Conservation (phyloP, 2,888 invertebrate genomes). For the Tetramorium bicarinatum region DNA sequence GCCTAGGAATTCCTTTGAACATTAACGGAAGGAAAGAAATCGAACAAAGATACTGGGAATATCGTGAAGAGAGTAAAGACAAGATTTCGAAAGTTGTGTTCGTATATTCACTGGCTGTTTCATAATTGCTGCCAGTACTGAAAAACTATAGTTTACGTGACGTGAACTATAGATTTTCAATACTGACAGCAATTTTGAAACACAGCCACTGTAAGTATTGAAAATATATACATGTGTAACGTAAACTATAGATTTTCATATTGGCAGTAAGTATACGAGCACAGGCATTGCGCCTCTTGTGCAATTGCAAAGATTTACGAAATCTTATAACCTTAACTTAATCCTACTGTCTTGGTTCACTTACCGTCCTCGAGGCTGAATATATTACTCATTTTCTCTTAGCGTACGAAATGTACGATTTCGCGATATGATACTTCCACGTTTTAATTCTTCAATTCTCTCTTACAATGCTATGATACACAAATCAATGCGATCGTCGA, state of each 20-base stretch:
- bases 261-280: no score
- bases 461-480: neutral
- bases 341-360: neutral
- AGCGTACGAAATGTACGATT: neutral
- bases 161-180: no score
- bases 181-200: no score
- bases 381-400: conserved; percentile 35
- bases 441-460: neutral
- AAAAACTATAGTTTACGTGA: no score
- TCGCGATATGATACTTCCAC: neutral
- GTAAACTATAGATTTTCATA: no score
- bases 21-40: neutral
- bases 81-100: no score
- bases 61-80: neutral
- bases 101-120: no score
- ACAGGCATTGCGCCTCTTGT: neutral
- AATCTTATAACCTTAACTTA: neutral
- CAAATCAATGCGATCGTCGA: neutral
- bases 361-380: conserved; percentile 18
- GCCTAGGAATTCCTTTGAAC: neutral
- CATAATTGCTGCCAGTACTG: no score
- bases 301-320: neutral
- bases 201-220: no score
- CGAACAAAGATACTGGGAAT: neutral
- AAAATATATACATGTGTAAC: no score